Evolutionary conservation across 2,113 vertebrate species (phyloP).

Genomic region (Notiomystis cincta): DNA sequence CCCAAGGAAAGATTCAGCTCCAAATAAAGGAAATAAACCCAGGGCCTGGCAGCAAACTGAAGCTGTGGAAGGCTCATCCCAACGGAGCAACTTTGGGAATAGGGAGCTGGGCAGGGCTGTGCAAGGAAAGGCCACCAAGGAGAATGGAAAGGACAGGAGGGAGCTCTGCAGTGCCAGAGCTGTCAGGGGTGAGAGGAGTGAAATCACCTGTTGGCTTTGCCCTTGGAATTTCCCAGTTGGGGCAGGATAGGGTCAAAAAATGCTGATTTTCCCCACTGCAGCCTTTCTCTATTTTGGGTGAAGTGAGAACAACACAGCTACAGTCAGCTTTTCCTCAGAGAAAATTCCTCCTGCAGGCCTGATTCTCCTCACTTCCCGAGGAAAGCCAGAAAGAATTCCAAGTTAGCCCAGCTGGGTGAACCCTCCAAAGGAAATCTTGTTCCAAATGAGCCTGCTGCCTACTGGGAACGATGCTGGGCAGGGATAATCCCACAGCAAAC

Average conservation of each 20-base stretch:
- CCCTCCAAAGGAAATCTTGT: not conserved
- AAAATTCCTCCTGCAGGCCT: not conserved
- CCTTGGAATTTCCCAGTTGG: not conserved
- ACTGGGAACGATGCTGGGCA: not conserved
- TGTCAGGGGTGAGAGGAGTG: not conserved
- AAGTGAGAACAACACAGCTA: not conserved
- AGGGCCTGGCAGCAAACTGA: not conserved
- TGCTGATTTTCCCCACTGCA: not conserved
- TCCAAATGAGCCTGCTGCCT: not conserved
- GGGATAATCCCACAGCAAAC: not conserved
- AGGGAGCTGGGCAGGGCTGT: not conserved
- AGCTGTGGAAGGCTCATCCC: not conserved
- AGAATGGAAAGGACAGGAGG: not conserved
- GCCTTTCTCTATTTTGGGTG: not conserved
- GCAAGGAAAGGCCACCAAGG: not conserved
- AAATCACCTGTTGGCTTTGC: not conserved
- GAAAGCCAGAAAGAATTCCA: not conserved
- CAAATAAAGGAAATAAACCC: not conserved
- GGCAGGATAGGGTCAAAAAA: not conserved
- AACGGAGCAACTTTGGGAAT: rapidly evolving
- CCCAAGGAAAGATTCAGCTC: not conserved
- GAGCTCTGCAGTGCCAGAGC: not conserved
- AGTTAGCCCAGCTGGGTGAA: not conserved
- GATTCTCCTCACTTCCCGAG: not conserved
- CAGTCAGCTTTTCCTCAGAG: not conserved